phyloP scores from a whole-genome alignment of 2,888 invertebrate species.

The Ectemnius cavifrons region DNA sequence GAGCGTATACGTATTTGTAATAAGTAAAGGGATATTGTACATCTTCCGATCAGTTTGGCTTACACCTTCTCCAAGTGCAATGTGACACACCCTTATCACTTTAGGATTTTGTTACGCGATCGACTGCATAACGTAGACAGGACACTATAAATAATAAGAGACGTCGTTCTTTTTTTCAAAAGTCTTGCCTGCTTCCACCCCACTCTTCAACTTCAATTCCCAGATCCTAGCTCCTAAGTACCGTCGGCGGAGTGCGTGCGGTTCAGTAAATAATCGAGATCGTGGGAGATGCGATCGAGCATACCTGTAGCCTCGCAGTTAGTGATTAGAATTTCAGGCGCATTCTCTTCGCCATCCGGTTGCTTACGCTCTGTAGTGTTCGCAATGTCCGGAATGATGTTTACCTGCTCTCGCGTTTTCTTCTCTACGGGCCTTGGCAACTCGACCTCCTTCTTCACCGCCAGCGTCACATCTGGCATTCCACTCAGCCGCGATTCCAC shows the following conservation, averaged over 20 bases:
- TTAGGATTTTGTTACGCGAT: slow-evolving; percentile 33
- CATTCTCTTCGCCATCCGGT: slow-evolving; percentile 71
- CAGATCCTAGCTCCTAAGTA: slow-evolving; percentile 40
- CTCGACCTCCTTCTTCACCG: slow-evolving; percentile 62
- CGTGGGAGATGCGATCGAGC: slow-evolving; percentile 89
- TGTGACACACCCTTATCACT: slow-evolving; percentile 27
- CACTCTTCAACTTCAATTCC: background rate
- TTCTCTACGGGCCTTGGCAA: slow-evolving; percentile 54
- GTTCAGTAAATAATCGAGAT: slow-evolving; percentile 89
- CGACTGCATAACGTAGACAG: slow-evolving; percentile 26
- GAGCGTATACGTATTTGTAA: slow-evolving; percentile 27
- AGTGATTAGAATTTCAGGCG: slow-evolving; percentile 62
- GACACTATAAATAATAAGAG: slow-evolving; percentile 34
- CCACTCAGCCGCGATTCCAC: slow-evolving; percentile 69
- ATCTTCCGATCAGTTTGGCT: slow-evolving; percentile 26
- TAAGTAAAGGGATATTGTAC: slow-evolving; percentile 19
- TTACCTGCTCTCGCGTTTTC: slow-evolving; percentile 61
- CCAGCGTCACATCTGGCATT: slow-evolving; percentile 76
- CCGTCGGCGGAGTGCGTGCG: slow-evolving; percentile 77
- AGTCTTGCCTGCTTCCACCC: background rate
- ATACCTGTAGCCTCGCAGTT: slow-evolving; percentile 79
- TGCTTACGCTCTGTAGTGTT: slow-evolving; percentile 73
- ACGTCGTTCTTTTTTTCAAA: slow-evolving; percentile 18
- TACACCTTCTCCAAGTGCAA: slow-evolving; percentile 29
- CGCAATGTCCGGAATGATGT: slow-evolving; percentile 73